phyloP scores from a whole-genome alignment of 1,140 invertebrate genomes.

The Macrotrachela quadricornifera region DNA sequence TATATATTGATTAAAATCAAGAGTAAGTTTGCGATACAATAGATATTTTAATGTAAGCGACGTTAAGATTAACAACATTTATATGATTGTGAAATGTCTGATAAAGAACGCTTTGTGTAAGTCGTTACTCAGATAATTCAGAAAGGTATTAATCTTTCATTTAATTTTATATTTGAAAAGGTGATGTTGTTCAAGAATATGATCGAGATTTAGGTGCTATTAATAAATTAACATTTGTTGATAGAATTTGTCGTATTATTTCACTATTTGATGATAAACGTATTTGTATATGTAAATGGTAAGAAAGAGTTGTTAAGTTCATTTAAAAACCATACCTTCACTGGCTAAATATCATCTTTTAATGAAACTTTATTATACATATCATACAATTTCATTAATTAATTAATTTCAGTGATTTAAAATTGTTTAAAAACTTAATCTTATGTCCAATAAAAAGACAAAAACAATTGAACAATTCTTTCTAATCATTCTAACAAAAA shows the following conservation, averaged over 20 bases:
- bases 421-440: too few relatives aligned
- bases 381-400: too few relatives aligned
- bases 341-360: too few relatives aligned
- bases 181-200: slow-evolving; percentile 86
- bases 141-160: slow-evolving; percentile 16
- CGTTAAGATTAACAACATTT: slow-evolving; percentile 87
- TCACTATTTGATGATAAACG: slow-evolving; percentile 98
- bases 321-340: too few relatives aligned
- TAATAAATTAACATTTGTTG: slow-evolving; percentile 95
- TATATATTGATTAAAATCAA: background rate
- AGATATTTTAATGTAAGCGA: slow-evolving; percentile 90
- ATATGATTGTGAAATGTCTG: slow-evolving; percentile 90
- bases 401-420: too few relatives aligned
- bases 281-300: slow-evolving; percentile 97
- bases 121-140: slow-evolving; percentile 23
- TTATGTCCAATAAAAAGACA: too few relatives aligned
- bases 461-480: too few relatives aligned
- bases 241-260: slow-evolving; percentile 88
- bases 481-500: too few relatives aligned
- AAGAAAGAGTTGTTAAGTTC: slow-evolving; percentile 16
- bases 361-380: too few relatives aligned
- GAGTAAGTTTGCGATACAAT: slow-evolving; percentile 54
- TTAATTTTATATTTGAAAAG: slow-evolving; percentile 79
- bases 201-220: slow-evolving; percentile 93
- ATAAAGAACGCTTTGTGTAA: slow-evolving; percentile 97